Evolutionary conservation across 2,797 vertebrate species (phyloP), one percentile per base, ranked within the genome.

Genomic region (Sciaenops ocellatus): DNA sequence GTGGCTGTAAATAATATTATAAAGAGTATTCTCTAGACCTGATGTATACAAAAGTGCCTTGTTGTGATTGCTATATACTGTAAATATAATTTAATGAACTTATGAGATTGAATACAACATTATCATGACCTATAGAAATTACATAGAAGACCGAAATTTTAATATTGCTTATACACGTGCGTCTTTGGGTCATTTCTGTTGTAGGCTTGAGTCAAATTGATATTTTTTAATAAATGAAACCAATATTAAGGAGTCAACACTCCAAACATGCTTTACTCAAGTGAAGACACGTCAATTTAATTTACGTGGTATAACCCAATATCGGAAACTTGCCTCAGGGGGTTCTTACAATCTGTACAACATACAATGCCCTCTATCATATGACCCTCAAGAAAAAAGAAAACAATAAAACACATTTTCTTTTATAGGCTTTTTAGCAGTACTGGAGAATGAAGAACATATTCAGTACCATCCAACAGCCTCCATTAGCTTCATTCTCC

Each of bases 401-500:
- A 1, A 9, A 18, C 30, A 10, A 9, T 5, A 24, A 20, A 15
- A 24, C 1, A 3, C 30, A 64, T 16, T 57, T 57, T 13, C 1
- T 47, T 0, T 54, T 1, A 47, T 60, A 2, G 3, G 7, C n/a
- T 28, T 65, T 75, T 52, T 7, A 51, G n/a, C 2, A 48, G 2
- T 8, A 50, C 11, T 61, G 22, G 17, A 71, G 18, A 44, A 59
- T 47, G 3, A 41, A 18, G 22, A 48, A 71, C 55, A 62, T 28
- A 34, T 56, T 70, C 16, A 24, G 8, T 42, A 30, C 22, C 24
- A 52, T 57, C 26, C 44, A 54, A n/a, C 38, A 42, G 28, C 44
- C 7, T 46, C 34, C 26, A 69, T 61, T 65, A 22, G 3, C 22
- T 57, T 50, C 26, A 71, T 64, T 64, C 46, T 56, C 13, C 10